phyloP scores from a whole-genome alignment of 2,888 invertebrate genomes.

The Chymomyza amoena region DNA sequence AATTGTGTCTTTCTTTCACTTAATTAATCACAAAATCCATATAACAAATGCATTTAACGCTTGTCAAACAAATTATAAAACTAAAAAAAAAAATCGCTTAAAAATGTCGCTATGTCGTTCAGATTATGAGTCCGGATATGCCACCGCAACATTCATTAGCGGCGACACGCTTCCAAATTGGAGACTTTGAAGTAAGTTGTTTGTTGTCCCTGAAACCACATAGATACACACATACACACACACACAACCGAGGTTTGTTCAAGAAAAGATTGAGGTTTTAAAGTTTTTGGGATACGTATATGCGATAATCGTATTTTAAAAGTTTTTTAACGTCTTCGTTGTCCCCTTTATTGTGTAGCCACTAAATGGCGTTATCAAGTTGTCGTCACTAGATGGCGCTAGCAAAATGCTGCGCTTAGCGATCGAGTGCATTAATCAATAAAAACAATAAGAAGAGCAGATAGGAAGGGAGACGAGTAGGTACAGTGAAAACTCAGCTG shows the following conservation, averaged over 20 bases:
- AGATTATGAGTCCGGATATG: constrained; percentile 83
- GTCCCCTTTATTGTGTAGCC: too few species aligned
- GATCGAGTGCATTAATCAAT: too few species aligned
- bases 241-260: neutral
- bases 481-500: too few species aligned
- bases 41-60: constrained; percentile 40
- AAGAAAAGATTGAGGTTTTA: too few species aligned
- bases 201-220: constrained; percentile 21
- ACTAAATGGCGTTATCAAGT: too few species aligned
- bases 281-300: too few species aligned
- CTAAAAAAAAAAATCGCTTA: constrained; percentile 31
- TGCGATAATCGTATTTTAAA: too few species aligned
- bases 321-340: too few species aligned
- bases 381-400: too few species aligned
- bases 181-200: constrained; percentile 87
- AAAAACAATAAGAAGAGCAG: too few species aligned
- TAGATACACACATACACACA: neutral
- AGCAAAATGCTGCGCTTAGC: too few species aligned
- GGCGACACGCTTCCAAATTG: constrained; percentile 85
- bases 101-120: constrained; percentile 54
- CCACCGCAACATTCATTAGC: constrained; percentile 81
- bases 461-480: too few species aligned
- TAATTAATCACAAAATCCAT: constrained; percentile 38
- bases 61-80: constrained; percentile 40
- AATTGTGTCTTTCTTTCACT: constrained; percentile 70